A percentile compares a stretch with the other conserved stretches of the same genome.
Conservation (phyloP, 2,888 invertebrate species). For the Drosophila pullipes region DNA sequence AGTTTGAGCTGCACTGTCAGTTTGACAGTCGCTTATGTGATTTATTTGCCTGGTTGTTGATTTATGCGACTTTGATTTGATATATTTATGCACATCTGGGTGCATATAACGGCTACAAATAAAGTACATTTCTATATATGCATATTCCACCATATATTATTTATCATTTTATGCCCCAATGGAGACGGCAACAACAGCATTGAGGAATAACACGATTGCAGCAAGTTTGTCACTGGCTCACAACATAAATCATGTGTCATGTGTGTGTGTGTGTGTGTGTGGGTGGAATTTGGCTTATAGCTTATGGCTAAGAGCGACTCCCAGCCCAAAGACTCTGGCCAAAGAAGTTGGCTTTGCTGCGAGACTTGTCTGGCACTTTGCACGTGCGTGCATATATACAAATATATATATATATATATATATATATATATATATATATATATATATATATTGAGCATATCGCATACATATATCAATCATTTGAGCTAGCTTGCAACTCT, state of each 20-base stretch:
- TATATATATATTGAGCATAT: conserved; percentile 34
- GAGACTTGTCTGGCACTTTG: conserved; percentile 42
- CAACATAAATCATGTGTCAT: conserved; percentile 57
- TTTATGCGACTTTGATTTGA: conserved; percentile 63
- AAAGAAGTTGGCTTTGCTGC: conserved; percentile 1
- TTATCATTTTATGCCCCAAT: conserved; percentile 34
- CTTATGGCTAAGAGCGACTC: conserved; percentile 10
- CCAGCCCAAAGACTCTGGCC: conserved; percentile 5
- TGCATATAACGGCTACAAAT: neutral
- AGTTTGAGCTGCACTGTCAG: conserved; percentile 45
- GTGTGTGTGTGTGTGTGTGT: conserved; percentile 19
- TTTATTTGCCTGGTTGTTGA: conserved; percentile 44
- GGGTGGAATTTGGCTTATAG: conserved; percentile 33
- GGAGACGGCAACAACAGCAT: conserved; percentile 17
- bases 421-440: neutral
- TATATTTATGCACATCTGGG: conserved; percentile 20
- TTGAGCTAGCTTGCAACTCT: conserved; percentile 51
- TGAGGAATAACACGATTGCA: conserved; percentile 30
- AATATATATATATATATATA: neutral
- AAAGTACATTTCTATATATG: conserved; percentile 15
- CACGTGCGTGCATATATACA: conserved; percentile 60
- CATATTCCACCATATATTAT: conserved; percentile 21
- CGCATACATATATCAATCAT: conserved; percentile 64
- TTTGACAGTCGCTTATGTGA: conserved; percentile 38
- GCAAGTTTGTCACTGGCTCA: conserved; percentile 59